Evolutionary conservation across 2,797 vertebrate species (phyloP), one percentile per base, ranked within the genome.

Genomic region (Schizothorax lantsangensis): DNA sequence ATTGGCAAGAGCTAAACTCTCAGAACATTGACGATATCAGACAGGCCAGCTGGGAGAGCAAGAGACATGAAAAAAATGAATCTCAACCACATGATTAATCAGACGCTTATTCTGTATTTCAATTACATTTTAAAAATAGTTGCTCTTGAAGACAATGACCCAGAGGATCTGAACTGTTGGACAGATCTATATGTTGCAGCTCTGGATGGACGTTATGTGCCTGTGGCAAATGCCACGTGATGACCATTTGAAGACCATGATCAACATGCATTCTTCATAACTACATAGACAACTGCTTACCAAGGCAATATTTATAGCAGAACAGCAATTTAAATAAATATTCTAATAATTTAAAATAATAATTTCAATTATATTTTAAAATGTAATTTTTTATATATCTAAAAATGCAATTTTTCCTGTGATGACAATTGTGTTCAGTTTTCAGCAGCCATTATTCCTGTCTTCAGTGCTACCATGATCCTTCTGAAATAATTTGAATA

Each of bases 31-130:
- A 81, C 19, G 5, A 75, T 36, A 81, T 33, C 68, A 40, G 38
- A 59, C 4, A 15, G 66, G 33, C 45, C 80, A 82, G 66, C 80
- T 69, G 47, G 80, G 30, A 69, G 49, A 72, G 81, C 66, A 83
- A 72, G 8, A 83, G n/a, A 83, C 26, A 23, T 66, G 36, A 21
- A 21, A 80, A 45, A 68, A 47, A 2, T 43, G 14, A 59, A 79
- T 62, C 43, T 33, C 52, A 52, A n/a, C 49, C 66, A 72, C 36
- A 72, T 15, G 23, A 83, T 71, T 83, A 72, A 57, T 83, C 81
- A 81, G 21, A 69, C 0, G 33, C 2, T 38, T 49, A 52, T 71
- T 81, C 43, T 52, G 21, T n/a, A 54, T 49, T 81, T 69, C 12
- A 69, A n/a, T 36, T 38, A 69, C 3, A 14, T 68, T 81, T 40